Conservation (phyloP, 2,888 invertebrate species). For the Hydrotaea diabolus region DNA sequence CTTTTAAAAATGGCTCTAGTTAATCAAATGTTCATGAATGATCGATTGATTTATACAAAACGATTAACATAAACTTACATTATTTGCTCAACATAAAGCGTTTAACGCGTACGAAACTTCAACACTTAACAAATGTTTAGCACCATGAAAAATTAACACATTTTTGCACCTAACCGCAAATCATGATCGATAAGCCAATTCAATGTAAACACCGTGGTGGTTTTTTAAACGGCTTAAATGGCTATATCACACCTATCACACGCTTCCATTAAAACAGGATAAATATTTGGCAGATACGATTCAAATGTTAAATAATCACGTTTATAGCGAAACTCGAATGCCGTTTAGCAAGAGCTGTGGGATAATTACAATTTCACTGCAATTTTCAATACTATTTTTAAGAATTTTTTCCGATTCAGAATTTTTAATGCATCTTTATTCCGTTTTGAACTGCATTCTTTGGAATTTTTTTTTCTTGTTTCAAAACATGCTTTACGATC, state of each 20-base stretch:
- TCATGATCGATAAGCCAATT: slow-evolving; percentile 9
- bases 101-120: neutral
- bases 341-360: too few relatives aligned
- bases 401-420: neutral
- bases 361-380: neutral
- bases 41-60: slow-evolving; percentile 8
- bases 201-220: neutral
- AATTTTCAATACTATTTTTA: neutral
- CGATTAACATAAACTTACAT: slow-evolving; percentile 14
- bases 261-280: neutral
- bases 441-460: neutral
- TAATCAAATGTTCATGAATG: neutral
- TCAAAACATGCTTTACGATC: slow-evolving; percentile 54
- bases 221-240: neutral
- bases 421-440: neutral
- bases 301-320: too few relatives aligned
- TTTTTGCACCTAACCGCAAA: slow-evolving; percentile 4
- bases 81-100: neutral
- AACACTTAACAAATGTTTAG: slow-evolving; percentile 15
- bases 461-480: slow-evolving; percentile 16
- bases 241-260: neutral
- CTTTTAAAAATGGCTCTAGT: neutral
- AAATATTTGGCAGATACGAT: too few relatives aligned
- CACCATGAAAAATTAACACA: slow-evolving; percentile 27
- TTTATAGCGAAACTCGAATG: too few relatives aligned